Evolutionary conservation across 2,797 vertebrate species (phyloP), one percentile per base, ranked within the genome.

Genomic region (Girardinus metallicus): DNA sequence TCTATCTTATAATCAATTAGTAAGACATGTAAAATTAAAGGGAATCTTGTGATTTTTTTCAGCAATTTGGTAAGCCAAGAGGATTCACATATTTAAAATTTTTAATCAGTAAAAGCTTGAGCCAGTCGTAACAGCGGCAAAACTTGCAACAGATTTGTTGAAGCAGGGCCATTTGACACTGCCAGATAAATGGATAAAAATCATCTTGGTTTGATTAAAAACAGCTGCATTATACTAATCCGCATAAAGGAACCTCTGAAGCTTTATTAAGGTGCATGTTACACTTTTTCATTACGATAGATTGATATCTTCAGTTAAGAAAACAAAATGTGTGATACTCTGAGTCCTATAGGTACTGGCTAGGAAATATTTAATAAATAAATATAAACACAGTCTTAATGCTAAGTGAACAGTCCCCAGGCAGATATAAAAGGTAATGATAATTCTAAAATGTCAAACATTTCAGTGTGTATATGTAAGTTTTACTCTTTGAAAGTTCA

Each of bases 391-490:
- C n/a, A 73, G 73, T 75, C 26, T 82, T 86, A 72, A 64, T 76
- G 71, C 74, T 70, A 47, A 82, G 64, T 2, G 60, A 77, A 47
- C 31, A 13, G 29, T 70, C n/a, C 73, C 51, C 47, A 0, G 16
- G 44, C 75, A 66, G 44, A 41, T 23, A 53, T 15, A n/a, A 29
- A 21, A 74, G 36, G 8, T 21, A 16, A 21, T 75, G 7, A n/a
- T 53, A 77, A 74, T 80, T 74, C 75, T 78, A 81, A 83, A 86
- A 83, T 55, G 79, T 81, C 66, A 83, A 80, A 80, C 72, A 26
- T 76, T 72, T 81, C 26, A 53, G 62, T 39, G 68, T 73, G 41
- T 41, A 70, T 23, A 47, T 62, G 55, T 31, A 66, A 46, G 39
- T 9, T 53, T 76, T 81, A 31, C n/a, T 51, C 34, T 81, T 60